phyloP scores from a whole-genome alignment of 1,140 invertebrate genomes.

The Drosophila oshimai region DNA sequence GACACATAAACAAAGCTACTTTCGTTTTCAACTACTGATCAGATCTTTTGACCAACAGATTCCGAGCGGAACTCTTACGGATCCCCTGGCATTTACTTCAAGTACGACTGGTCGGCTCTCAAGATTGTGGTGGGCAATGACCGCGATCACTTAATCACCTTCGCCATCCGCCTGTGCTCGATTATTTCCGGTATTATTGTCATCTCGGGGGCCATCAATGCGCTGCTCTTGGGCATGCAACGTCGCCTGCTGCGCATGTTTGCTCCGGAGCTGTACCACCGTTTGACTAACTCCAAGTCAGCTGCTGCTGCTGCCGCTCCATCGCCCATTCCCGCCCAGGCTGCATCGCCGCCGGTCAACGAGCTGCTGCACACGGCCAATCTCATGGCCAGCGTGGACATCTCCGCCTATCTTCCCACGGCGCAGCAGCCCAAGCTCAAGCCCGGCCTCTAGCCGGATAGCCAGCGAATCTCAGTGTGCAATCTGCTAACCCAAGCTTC shows the following conservation, averaged over 20 bases:
- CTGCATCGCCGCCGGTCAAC: conserved; percentile 27
- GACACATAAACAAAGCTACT: too few relatives aligned
- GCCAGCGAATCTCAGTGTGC: conserved; percentile 32
- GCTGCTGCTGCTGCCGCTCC: neutral
- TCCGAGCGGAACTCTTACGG: conserved; percentile 92
- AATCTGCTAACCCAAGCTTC: neutral
- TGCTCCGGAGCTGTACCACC: conserved; percentile 55
- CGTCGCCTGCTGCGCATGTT: conserved; percentile 45
- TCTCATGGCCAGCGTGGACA: conserved; percentile 66
- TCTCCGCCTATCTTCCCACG: conserved; percentile 64
- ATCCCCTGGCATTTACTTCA: conserved; percentile 96
- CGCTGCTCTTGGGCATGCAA: conserved; percentile 31
- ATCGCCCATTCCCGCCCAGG: neutral
- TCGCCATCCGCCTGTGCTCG: conserved; percentile 93
- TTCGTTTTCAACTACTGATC: too few relatives aligned
- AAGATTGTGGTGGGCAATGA: conserved; percentile 94
- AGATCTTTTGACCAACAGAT: conserved; percentile 63
- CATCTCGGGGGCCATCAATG: conserved; percentile 86
- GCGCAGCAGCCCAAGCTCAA: conserved; percentile 34
- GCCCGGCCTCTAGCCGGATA: conserved; percentile 14
- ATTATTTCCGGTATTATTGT: conserved; percentile 96
- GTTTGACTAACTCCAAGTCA: neutral
- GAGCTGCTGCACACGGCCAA: conserved; percentile 67
- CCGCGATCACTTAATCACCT: conserved; percentile 90
- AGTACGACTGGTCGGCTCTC: conserved; percentile 95